phyloP scores from a whole-genome alignment of 1,140 invertebrate genomes.

The Diorhabda carinulata region DNA sequence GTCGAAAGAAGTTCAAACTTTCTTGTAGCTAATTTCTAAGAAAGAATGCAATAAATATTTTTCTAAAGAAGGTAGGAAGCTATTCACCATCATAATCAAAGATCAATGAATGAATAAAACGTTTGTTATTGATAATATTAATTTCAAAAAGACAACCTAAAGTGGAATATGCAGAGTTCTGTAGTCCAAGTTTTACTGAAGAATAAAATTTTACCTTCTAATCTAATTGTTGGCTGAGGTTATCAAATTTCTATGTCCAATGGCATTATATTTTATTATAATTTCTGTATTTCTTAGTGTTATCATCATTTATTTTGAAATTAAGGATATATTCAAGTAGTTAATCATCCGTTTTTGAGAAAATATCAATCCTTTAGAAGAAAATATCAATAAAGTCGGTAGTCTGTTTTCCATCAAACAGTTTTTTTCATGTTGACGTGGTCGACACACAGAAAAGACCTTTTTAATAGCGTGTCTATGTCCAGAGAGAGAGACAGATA shows the following conservation, averaged over 20 bases:
- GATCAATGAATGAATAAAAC: too few species aligned
- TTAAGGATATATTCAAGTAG: background rate
- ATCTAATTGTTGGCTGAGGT: background rate
- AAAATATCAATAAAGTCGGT: background rate
- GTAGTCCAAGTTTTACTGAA: background rate
- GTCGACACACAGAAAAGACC: conserved; percentile 13
- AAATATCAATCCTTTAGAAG: background rate
- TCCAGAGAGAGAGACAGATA: conserved; percentile 13
- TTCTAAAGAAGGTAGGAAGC: too few species aligned
- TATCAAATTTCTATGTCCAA: background rate
- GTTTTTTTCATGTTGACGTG: conserved; percentile 16
- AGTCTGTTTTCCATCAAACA: conserved; percentile 13
- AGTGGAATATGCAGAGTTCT: too few species aligned
- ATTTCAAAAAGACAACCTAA: too few species aligned
- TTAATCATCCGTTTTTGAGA: background rate
- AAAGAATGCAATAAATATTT: too few species aligned
- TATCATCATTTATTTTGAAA: background rate
- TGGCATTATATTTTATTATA: background rate
- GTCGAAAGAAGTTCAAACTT: too few species aligned
- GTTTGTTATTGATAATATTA: too few species aligned
- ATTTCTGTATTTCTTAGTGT: background rate
- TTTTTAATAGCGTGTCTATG: conserved; percentile 18
- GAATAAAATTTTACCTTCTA: background rate
- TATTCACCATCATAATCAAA: too few species aligned
- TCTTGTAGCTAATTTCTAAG: too few species aligned